Conservation (phyloP, 2,888 invertebrate genomes). For the Apoda limacodes region DNA sequence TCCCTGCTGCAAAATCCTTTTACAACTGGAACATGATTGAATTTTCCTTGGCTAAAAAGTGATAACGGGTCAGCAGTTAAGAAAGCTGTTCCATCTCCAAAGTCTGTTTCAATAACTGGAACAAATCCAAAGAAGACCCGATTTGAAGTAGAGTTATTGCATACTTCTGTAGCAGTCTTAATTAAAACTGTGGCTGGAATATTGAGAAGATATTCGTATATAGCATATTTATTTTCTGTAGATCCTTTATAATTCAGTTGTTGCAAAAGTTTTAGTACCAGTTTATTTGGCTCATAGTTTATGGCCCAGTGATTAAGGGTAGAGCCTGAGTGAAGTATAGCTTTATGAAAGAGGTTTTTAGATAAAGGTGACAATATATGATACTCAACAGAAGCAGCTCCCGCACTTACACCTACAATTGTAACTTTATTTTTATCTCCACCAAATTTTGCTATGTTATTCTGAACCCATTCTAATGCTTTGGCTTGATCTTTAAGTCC, state of each 20-base stretch:
- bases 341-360: constrained; percentile 38
- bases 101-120: constrained; percentile 37
- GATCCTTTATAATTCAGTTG: constrained; percentile 28
- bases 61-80: constrained; percentile 39
- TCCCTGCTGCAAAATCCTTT: constrained; percentile 60
- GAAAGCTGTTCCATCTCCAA: constrained; percentile 28
- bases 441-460: constrained; percentile 36
- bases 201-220: constrained; percentile 25
- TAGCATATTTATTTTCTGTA: constrained; percentile 20
- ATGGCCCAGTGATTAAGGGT: constrained; percentile 36
- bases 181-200: constrained; percentile 20
- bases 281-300: constrained; percentile 25
- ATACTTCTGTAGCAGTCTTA: constrained; percentile 19
- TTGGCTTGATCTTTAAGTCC: constrained; percentile 43
- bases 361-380: constrained; percentile 31
- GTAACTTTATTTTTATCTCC: constrained; percentile 40
- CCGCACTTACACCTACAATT: constrained; percentile 38
- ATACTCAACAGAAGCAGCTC: constrained; percentile 36
- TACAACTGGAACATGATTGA: constrained; percentile 47
- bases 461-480: constrained; percentile 40
- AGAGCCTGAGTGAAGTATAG: constrained; percentile 40
- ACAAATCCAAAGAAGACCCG: constrained; percentile 32
- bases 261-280: constrained; percentile 24
- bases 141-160: constrained; percentile 18
- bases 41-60: constrained; percentile 36